A percentile compares a stretch with the other conserved stretches of the same genome.
Conservation (phyloP, 1,140 invertebrate genomes). For the Danaus plexippus region DNA sequence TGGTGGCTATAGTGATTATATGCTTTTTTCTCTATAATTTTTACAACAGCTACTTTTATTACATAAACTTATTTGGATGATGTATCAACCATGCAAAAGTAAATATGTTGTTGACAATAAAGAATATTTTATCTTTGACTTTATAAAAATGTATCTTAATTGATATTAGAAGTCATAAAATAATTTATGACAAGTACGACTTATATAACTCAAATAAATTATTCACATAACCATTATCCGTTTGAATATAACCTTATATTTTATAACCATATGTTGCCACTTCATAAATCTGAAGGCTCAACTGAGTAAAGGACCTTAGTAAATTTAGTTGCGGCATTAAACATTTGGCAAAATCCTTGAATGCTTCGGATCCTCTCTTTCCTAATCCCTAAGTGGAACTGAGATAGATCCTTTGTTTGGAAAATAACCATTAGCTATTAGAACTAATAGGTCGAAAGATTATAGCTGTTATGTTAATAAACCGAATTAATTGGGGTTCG, state of each 20-base stretch:
- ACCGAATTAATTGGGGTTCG: slow-evolving; percentile 5
- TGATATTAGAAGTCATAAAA: too few relatives aligned
- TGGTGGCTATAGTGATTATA: too few relatives aligned
- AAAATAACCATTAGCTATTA: slow-evolving; percentile 16
- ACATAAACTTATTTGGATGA: too few relatives aligned
- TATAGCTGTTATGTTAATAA: slow-evolving; percentile 13
- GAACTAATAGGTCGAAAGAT: slow-evolving; percentile 17
- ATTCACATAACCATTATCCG: slow-evolving; percentile 19
- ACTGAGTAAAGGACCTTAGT: slow-evolving; percentile 24
- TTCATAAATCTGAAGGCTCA: slow-evolving; percentile 25
- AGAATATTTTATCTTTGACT: too few relatives aligned
- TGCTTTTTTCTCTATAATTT: too few relatives aligned
- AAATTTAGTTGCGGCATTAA: slow-evolving; percentile 25
- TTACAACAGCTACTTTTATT: too few relatives aligned
- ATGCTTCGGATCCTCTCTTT: slow-evolving; percentile 15
- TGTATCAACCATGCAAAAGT: too few relatives aligned
- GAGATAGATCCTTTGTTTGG: slow-evolving; percentile 14
- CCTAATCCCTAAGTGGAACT: slow-evolving; percentile 14
- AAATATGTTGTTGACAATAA: too few relatives aligned
- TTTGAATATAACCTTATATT: slow-evolving; percentile 20
- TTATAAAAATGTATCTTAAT: too few relatives aligned
- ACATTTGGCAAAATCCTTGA: slow-evolving; percentile 19
- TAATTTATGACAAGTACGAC: too few relatives aligned
- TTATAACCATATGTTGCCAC: slow-evolving; percentile 25
- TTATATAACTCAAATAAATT: slow-evolving; percentile 9